Evolutionary conservation across 2,797 vertebrate species (phyloP), one percentile per base, ranked within the genome.

Genomic region (Schizothorax lantsangensis): DNA sequence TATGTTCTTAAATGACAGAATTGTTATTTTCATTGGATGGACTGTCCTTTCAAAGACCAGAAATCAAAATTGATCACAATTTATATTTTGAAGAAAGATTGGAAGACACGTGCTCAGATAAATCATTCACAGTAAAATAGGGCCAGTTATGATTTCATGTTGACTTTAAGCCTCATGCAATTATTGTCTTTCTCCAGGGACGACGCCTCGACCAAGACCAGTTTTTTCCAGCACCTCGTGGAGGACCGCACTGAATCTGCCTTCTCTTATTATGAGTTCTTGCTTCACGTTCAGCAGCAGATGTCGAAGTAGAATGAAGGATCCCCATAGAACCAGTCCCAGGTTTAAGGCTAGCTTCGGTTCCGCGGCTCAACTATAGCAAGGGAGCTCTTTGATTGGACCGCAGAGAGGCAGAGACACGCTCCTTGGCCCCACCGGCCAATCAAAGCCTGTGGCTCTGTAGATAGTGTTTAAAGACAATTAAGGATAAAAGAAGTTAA

Each of bases 261-360:
- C 2, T 96, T 97, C 54, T 99, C 98, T n/a, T 99, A 99, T 91
- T 95, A 96, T 3, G 98, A 99, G 88, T 99, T 99, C 92, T 95
- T 99, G 93, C 96, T 97, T 93, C 96, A 99, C 88, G 86, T 99
- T 90, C 97, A 98, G 92, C 96, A 97, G 92, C 98, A 99, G 88
- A 93, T 97, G 91, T 97, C 97, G 93, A 97, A 98, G 93, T 99
- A 97, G 96, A 89, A 47, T 49, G 40, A 6, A 45, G 5, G 1
- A 79, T 54, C 26, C 30, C 15, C 6, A 21, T 75, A 75, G 30
- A 59, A 23, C 59, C 49, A 10, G 30, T 82, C n/a, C 64, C 40
- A 47, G 64, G 54, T 80, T 86, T 47, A 64, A 9, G 36, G 30
- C 71, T 81, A 52, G 71, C 81, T 82, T 84, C 73, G 47, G 72